A percentile compares a stretch with the other conserved stretches of the same genome.
Evolutionary conservation across 2,797 vertebrate genomes (phyloP).

Genomic region (Peromyscus melanophrys): DNA sequence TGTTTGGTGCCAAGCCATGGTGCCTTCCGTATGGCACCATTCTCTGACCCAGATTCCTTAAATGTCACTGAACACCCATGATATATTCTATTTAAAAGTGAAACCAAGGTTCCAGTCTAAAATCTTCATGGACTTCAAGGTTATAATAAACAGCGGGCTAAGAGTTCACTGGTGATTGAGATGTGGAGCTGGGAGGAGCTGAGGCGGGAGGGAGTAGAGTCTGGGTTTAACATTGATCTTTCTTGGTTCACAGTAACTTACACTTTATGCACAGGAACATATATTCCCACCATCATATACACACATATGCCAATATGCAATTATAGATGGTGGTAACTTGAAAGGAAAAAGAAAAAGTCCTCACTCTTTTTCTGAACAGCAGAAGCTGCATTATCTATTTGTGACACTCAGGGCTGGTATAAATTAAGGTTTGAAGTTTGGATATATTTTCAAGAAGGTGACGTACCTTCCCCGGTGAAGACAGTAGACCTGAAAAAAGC

Average conservation of each 20-base stretch:
- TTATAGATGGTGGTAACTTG: background rate
- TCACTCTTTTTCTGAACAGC: constrained; percentile 31
- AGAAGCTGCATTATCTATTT: constrained; percentile 50
- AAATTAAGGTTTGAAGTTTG: constrained; percentile 76
- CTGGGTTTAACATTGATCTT: background rate
- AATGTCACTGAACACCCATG: background rate
- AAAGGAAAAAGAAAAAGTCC: background rate
- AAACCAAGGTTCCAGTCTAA: background rate
- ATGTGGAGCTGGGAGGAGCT: background rate
- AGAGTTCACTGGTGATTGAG: background rate
- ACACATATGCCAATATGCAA: constrained; percentile 17
- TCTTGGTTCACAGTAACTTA: background rate
- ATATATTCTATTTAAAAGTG: constrained; percentile 2
- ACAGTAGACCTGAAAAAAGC: constrained; percentile 76
- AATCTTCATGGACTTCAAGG: background rate
- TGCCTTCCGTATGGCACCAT: background rate
- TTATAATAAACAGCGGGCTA: background rate
- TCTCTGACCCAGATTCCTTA: background rate
- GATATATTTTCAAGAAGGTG: constrained; percentile 75
- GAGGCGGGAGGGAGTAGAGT: too few species aligned
- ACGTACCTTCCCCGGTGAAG: constrained; percentile 73
- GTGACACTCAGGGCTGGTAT: constrained; percentile 56
- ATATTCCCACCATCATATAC: background rate
- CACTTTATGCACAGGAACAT: background rate
- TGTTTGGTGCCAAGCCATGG: background rate